Percentiles rank a stretch among this genome's conserved stretches.
These are phyloP conservation scores for Myripristis jacobus DNA, from an alignment of 2,797 vertebrate species.

Conservation along the genomic window DNA sequence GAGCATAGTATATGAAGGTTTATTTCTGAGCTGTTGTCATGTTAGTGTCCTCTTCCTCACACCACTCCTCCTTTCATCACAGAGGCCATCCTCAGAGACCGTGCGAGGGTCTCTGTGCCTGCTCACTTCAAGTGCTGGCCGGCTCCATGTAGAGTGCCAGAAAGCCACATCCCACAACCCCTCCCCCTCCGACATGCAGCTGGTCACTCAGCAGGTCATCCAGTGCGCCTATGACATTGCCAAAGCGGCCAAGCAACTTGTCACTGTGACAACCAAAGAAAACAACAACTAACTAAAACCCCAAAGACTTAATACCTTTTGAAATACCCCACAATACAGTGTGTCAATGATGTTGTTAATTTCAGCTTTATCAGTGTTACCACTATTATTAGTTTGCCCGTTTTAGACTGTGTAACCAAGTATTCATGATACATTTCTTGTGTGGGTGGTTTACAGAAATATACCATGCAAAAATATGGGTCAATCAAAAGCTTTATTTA, in stretches of 20 bases:
- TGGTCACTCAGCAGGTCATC: conserved; percentile 98
- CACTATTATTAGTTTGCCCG: conserved; percentile 84
- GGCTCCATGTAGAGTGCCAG: conserved; percentile 94
- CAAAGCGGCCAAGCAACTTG: conserved; percentile 98
- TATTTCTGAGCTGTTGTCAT: conserved; percentile 43
- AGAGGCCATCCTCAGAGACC: conserved; percentile 93
- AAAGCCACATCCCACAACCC: conserved; percentile 87
- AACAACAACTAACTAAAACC: conserved; percentile 85
- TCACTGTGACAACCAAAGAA: conserved; percentile 99
- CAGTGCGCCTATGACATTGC: conserved; percentile 99
- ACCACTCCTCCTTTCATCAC: conserved; percentile 25
- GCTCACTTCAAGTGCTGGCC: conserved; percentile 94
- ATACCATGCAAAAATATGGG: conserved; percentile 35
- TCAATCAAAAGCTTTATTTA: conserved; percentile 48
- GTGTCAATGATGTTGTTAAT: conserved; percentile 50
- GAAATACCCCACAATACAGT: conserved; percentile 33
- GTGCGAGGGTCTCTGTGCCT: conserved; percentile 92
- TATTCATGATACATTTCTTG: conserved; percentile 49
- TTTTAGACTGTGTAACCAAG: conserved; percentile 70
- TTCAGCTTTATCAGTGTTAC: conserved; percentile 76
- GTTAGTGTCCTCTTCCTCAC: conserved; percentile 24
- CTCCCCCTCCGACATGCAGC: conserved; percentile 89
- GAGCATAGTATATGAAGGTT: conserved; percentile 10
- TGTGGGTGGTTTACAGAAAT: conserved; percentile 10
- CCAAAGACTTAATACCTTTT: conserved; percentile 61